Evolutionary conservation across 2,797 vertebrate genomes (phyloP).

Genomic region (Euthynnus affinis): DNA sequence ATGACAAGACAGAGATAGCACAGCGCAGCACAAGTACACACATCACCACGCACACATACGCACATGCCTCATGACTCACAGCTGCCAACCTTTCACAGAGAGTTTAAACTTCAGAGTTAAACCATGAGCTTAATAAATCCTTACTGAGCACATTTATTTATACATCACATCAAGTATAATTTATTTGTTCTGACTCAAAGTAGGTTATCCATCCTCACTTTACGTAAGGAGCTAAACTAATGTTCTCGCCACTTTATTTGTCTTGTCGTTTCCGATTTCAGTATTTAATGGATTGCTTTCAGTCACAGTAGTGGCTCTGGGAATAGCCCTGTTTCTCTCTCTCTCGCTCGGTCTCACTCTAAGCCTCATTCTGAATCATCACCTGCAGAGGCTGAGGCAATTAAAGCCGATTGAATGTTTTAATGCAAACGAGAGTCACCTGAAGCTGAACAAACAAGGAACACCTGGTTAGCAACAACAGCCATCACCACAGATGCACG

Average conservation of each 20-base stretch:
- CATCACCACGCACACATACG: slow-evolving; percentile 18
- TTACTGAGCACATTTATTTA: slow-evolving; percentile 52
- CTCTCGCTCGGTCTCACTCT: neutral
- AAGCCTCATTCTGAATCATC: slow-evolving; percentile 56
- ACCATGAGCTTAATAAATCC: slow-evolving; percentile 48
- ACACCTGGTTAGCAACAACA: slow-evolving; percentile 82
- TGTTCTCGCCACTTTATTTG: slow-evolving; percentile 22
- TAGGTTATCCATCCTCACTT: slow-evolving; percentile 10
- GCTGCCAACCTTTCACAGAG: slow-evolving; percentile 45
- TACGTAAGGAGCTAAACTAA: slow-evolving; percentile 4
- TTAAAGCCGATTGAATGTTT: slow-evolving; percentile 75
- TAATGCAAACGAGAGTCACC: slow-evolving; percentile 79
- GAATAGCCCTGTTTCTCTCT: slow-evolving; percentile 11
- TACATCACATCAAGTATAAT: slow-evolving; percentile 34
- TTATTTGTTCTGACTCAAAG: slow-evolving; percentile 28
- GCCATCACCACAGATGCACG: slow-evolving; percentile 56
- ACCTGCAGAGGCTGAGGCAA: slow-evolving; percentile 64
- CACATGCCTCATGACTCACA: slow-evolving; percentile 39
- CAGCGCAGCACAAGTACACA: neutral
- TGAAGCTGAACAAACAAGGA: slow-evolving; percentile 82
- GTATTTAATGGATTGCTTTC: slow-evolving; percentile 29
- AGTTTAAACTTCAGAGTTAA: slow-evolving; percentile 55
- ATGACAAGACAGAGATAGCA: slow-evolving; percentile 65
- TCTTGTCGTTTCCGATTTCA: slow-evolving; percentile 31
- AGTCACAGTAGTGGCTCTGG: slow-evolving; percentile 12